phyloP scores from a whole-genome alignment of 1,140 invertebrate species.

The Drosophila lacteicornis region DNA sequence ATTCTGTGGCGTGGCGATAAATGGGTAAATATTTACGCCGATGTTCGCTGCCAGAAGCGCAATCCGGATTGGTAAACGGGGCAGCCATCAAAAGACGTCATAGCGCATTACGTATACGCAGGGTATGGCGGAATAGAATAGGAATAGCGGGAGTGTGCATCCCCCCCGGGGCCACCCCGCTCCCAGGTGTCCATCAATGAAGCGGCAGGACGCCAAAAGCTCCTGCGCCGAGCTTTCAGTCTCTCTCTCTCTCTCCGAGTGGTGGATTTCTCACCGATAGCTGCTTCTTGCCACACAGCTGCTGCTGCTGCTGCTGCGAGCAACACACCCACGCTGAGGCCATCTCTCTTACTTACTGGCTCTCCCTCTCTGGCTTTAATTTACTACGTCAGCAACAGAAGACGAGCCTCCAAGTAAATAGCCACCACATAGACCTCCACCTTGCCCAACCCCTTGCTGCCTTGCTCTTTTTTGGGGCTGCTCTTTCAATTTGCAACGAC shows the following conservation, averaged over 20 bases:
- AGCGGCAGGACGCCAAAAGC: constrained; percentile 76
- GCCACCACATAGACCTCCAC: constrained; percentile 30
- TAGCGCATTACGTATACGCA: constrained; percentile 78
- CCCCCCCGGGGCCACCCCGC: not conserved
- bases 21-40: constrained; percentile 38
- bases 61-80: constrained; percentile 8
- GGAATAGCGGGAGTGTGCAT: constrained; percentile 7
- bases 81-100: constrained; percentile 71
- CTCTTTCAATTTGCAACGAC: constrained; percentile 59
- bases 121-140: constrained; percentile 33
- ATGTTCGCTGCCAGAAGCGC: constrained; percentile 5
- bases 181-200: constrained; percentile 58
- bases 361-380: constrained; percentile 48
- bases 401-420: constrained; percentile 82
- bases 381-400: constrained; percentile 76
- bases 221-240: constrained; percentile 50
- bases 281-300: constrained; percentile 76
- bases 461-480: constrained; percentile 34
- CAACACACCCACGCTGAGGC: constrained; percentile 33
- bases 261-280: constrained; percentile 54
- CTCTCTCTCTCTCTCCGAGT: constrained; percentile 23
- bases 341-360: constrained; percentile 12
- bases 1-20: constrained; percentile 22
- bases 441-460: not conserved
- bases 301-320: constrained; percentile 60